A percentile compares a stretch with the other conserved stretches of the same genome.
Conservation (phyloP, 2,888 invertebrate species). For the Polyommatus icarus region DNA sequence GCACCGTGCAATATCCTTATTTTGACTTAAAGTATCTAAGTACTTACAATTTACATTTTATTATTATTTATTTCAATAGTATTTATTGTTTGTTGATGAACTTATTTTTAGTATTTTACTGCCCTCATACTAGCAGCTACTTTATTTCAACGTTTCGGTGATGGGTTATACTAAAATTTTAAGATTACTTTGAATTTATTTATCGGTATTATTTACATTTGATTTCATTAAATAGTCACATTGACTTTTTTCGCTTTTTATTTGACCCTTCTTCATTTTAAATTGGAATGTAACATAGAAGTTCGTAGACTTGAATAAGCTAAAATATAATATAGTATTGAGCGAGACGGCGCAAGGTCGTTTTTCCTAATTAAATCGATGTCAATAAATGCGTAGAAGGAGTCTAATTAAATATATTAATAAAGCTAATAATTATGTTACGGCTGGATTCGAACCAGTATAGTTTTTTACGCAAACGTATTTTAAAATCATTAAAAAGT, state of each 20-base stretch:
- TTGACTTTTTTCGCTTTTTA: conserved; percentile 56
- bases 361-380: conserved; percentile 63
- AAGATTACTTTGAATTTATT: conserved; percentile 49
- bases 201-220: conserved; percentile 61
- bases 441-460: conserved; percentile 43
- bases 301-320: neutral
- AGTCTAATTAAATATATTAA: conserved; percentile 48
- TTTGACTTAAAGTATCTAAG: conserved; percentile 39
- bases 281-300: conserved; percentile 16
- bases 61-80: conserved; percentile 38
- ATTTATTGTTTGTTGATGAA: conserved; percentile 33
- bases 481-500: conserved; percentile 50
- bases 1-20: conserved; percentile 44
- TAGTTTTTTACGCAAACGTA: conserved; percentile 57
- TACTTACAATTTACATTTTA: conserved; percentile 35
- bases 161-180: conserved; percentile 61
- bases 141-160: conserved; percentile 52
- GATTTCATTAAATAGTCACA: conserved; percentile 74
- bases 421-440: conserved; percentile 54
- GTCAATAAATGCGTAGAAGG: conserved; percentile 59
- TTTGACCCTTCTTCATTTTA: conserved; percentile 46
- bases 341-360: conserved; percentile 60
- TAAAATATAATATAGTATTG: conserved; percentile 37
- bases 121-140: conserved; percentile 31
- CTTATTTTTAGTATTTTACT: conserved; percentile 30